Conservation (phyloP, 1,140 invertebrate species). For the Theocolax elegans region DNA sequence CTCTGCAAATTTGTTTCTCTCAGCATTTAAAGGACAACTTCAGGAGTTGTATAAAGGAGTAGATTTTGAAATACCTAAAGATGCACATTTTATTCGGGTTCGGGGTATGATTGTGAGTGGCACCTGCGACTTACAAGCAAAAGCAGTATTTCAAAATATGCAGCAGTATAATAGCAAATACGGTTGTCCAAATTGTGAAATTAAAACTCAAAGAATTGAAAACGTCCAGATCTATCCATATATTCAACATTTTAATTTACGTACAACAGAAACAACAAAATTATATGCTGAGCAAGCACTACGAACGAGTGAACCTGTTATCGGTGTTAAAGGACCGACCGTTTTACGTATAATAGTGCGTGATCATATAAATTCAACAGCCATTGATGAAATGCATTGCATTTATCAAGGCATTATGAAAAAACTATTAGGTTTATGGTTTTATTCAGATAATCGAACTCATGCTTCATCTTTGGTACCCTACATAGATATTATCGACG, state of each 20-base stretch:
- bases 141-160: neutral
- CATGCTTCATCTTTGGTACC: neutral
- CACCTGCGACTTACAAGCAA: neutral
- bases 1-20: slow-evolving; percentile 22
- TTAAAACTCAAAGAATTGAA: neutral
- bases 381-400: slow-evolving; percentile 31
- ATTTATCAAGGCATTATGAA: slow-evolving; percentile 30
- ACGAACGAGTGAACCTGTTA: neutral
- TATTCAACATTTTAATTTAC: neutral
- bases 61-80: neutral
- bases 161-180: neutral
- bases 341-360: neutral
- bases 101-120: neutral
- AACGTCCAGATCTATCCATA: neutral
- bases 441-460: slow-evolving; percentile 9
- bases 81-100: neutral
- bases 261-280: neutral
- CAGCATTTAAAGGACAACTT: neutral
- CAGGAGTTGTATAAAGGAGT: neutral
- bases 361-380: slow-evolving; percentile 21
- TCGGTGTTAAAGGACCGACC: neutral
- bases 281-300: neutral
- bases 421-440: slow-evolving; percentile 15
- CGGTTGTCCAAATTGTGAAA: neutral
- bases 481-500: slow-evolving; percentile 6